These are phyloP conservation scores for Chymomyza fuscimana DNA, from an alignment of 2,888 invertebrate genomes.

Conservation along the genomic window DNA sequence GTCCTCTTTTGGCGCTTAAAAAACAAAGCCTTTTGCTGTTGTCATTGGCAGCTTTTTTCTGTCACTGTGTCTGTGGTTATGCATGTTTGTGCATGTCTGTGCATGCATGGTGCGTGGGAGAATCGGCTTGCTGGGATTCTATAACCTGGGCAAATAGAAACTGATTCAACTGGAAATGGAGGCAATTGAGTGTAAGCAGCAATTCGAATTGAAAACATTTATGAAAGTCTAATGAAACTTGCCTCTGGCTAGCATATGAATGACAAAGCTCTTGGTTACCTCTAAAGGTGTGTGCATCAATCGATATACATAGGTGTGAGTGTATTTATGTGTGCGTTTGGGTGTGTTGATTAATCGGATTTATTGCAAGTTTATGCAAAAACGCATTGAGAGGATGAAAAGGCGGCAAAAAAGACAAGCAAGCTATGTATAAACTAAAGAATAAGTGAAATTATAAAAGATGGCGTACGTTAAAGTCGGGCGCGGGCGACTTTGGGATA, in stretches of 20 bases:
- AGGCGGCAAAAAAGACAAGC: too few relatives aligned
- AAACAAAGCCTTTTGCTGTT: conserved; percentile 32
- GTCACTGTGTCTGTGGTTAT: conserved; percentile 4
- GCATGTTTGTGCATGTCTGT: conserved; percentile 16
- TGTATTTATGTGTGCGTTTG: not conserved
- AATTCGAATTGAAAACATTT: conserved; percentile 49
- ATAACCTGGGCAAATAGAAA: conserved; percentile 40
- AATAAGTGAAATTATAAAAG: too few relatives aligned
- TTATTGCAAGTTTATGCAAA: too few relatives aligned
- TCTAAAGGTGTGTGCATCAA: not conserved
- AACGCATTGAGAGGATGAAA: too few relatives aligned
- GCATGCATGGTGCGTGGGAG: conserved; percentile 17
- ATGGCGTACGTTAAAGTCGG: too few relatives aligned
- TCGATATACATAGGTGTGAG: too few relatives aligned
- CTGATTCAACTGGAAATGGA: conserved; percentile 62
- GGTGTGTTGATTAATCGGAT: not conserved
- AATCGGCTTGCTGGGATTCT: conserved; percentile 33
- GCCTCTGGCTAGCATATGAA: conserved; percentile 6
- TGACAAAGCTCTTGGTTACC: not conserved
- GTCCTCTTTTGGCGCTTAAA: not conserved
- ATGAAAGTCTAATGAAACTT: conserved; percentile 38
- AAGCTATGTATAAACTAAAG: too few relatives aligned
- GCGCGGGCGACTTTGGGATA: too few relatives aligned
- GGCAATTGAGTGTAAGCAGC: conserved; percentile 61
- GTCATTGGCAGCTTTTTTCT: conserved; percentile 25